Base-by-base conservation (phyloP, 2,113 vertebrate genomes). In the Mastomys natalensis region DNA sequence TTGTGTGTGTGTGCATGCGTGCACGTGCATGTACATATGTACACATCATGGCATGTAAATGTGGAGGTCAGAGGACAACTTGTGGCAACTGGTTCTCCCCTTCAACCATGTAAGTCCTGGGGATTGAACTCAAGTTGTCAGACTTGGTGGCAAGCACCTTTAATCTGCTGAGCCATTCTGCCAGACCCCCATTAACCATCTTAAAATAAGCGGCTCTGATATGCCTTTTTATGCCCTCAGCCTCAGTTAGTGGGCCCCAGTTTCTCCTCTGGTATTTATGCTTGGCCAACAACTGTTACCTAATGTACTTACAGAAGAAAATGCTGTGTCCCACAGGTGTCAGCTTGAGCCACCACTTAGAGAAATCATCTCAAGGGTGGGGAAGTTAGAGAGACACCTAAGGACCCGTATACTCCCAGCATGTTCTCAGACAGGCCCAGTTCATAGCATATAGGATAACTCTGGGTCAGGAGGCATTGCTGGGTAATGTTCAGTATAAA, bases 11-110 rank as follows among this genome's bases (percentile, higher is more conserved):
- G 3, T 66, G 62, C 11, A 40, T 31, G 3, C 43, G 13, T 5
- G 3, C 12, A 4, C 7, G 0, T 48, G 9, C 5, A 6, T 15
- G 64, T 4, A 12, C 21, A 7, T 24, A 7, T 37, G 7, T 31
- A 37, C 13, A 66, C 31, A 48, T 29, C 29, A 34, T 26, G 64
- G 29, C 4, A 64, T 37, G 10, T 15, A 31, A 48, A 45, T 70
- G 85, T n/a, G 34, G 66, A 53, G 29, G 86, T 70, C 66, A 70
- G 66, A 72, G 66, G 68, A 48, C 17, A 64, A 26, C 40, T 84
- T 64, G 43, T 66, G 31, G 29, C 10, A 51, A 22, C 34, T 9
- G 29, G 15, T 62, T 85, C 40, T 85, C 82, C 43, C 15, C 60
- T 29, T 85, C 26, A 19, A 64, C 26, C 58, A 31, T 10, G 7